These are phyloP conservation scores for Tetragnatha montana DNA, from an alignment of 2,888 invertebrate species.

Conservation along the genomic window DNA sequence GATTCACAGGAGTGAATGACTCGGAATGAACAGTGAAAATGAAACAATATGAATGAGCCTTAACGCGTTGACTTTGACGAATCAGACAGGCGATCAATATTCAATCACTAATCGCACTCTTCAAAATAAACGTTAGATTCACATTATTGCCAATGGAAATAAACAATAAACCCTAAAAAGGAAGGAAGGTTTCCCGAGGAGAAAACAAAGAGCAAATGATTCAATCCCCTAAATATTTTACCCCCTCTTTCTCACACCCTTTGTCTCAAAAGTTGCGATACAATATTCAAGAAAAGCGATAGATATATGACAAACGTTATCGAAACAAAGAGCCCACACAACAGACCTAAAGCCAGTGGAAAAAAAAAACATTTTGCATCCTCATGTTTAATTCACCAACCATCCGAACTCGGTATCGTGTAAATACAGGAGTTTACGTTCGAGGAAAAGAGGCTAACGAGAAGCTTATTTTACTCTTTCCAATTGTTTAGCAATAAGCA, in stretches of 20 bases:
- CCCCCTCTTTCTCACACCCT: neutral
- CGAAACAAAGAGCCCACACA: neutral
- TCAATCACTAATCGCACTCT: too few species aligned
- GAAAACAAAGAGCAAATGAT: conserved; percentile 28
- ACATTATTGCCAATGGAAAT: too few species aligned
- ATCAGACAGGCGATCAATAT: too few species aligned
- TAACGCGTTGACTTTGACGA: too few species aligned
- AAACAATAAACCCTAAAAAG: neutral
- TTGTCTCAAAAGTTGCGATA: neutral
- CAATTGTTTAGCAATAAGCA: conserved; percentile 15
- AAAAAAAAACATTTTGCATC: neutral
- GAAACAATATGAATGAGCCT: too few species aligned
- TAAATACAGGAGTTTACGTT: conserved; percentile 23
- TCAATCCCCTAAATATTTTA: conserved; percentile 9
- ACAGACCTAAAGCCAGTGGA: neutral
- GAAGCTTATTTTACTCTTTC: conserved; percentile 28
- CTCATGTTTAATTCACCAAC: conserved; percentile 39
- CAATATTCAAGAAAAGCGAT: conserved; percentile 12
- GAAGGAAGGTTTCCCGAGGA: neutral
- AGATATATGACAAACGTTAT: conserved; percentile 30
- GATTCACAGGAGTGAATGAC: too few species aligned
- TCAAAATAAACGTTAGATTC: too few species aligned
- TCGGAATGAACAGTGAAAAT: too few species aligned
- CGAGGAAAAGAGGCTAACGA: conserved; percentile 1
- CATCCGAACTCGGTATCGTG: neutral